A percentile compares a stretch with the other conserved stretches of the same genome.
Evolutionary conservation across 2,888 invertebrate species (phyloP).

Genomic region (Trichogramma dendrolimi): DNA sequence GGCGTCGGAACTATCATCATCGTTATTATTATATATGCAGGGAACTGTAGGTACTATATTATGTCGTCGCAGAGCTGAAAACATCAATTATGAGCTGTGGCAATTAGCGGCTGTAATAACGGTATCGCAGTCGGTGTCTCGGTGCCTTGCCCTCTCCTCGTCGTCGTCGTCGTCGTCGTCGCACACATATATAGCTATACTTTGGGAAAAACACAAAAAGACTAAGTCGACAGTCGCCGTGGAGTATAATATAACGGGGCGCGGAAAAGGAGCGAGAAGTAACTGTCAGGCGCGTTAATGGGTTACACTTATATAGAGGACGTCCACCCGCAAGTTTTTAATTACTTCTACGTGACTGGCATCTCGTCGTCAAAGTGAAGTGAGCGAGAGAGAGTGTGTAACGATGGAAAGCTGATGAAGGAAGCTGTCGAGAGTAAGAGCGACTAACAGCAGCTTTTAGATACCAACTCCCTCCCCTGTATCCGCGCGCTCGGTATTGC

Average conservation of each 20-base stretch:
- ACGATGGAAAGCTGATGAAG: no score
- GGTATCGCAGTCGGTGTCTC: constrained; percentile 9
- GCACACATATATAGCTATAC: background rate
- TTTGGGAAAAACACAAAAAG: background rate
- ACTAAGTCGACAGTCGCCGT: no score
- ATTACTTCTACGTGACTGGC: constrained; percentile 27
- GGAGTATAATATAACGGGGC: no score
- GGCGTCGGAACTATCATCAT: no score
- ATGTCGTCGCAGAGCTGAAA: constrained; percentile 13
- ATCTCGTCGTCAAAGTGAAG: constrained; percentile 10
- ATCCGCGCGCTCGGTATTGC: constrained; percentile 9
- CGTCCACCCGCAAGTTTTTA: constrained; percentile 19
- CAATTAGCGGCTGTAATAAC: constrained; percentile 22
- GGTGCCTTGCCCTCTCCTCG: no score
- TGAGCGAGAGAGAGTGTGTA: background rate
- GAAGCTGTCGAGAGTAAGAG: no score
- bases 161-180: no score
- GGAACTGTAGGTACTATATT: no score
- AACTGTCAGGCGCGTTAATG: constrained; percentile 11
- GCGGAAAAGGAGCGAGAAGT: no score
- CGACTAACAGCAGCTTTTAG: constrained; percentile 11
- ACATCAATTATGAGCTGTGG: constrained; percentile 15
- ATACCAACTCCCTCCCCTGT: background rate
- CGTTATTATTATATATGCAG: no score
- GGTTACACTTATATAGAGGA: constrained; percentile 6